These are phyloP conservation scores for Mamestra brassicae DNA, from an alignment of 2,888 invertebrate species.

Conservation along the genomic window DNA sequence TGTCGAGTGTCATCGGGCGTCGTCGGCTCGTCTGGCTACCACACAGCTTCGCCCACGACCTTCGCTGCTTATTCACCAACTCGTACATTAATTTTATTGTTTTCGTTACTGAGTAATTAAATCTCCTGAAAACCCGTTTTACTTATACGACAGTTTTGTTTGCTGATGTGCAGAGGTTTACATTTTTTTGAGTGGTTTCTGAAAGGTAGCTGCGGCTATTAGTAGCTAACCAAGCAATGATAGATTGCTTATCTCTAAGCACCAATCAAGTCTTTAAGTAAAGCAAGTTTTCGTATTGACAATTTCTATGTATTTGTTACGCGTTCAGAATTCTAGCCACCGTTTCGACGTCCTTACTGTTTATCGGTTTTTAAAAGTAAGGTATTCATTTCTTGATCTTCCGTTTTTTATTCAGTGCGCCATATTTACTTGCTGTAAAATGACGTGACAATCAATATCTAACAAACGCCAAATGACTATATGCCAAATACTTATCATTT, in stretches of 20 bases:
- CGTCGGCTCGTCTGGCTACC: conserved; percentile 75
- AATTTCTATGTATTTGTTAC: not conserved
- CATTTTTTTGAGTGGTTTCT: conserved; percentile 21
- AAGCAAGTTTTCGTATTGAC: not conserved
- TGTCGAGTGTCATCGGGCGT: conserved; percentile 70
- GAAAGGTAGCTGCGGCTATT: not conserved
- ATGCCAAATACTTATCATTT: conserved; percentile 23
- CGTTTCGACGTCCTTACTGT: not conserved
- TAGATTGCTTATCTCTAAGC: conserved; percentile 6
- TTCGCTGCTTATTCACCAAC: conserved; percentile 53
- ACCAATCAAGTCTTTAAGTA: not conserved
- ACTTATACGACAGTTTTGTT: conserved; percentile 32
- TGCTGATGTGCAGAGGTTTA: conserved; percentile 4
- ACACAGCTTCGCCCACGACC: conserved; percentile 75
- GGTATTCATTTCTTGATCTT: not conserved
- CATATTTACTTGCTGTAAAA: not conserved
- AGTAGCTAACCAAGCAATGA: not conserved
- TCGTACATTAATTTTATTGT: conserved; percentile 57
- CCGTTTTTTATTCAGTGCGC: not conserved
- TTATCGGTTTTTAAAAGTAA: conserved; percentile 1
- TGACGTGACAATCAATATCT: not conserved
- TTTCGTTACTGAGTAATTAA: conserved; percentile 58
- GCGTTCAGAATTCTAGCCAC: not conserved
- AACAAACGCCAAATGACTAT: not conserved
- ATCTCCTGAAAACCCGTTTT: conserved; percentile 57